Base-by-base conservation (phyloP, 2,113 vertebrate species). In the Pseudopodoces humilis region DNA sequence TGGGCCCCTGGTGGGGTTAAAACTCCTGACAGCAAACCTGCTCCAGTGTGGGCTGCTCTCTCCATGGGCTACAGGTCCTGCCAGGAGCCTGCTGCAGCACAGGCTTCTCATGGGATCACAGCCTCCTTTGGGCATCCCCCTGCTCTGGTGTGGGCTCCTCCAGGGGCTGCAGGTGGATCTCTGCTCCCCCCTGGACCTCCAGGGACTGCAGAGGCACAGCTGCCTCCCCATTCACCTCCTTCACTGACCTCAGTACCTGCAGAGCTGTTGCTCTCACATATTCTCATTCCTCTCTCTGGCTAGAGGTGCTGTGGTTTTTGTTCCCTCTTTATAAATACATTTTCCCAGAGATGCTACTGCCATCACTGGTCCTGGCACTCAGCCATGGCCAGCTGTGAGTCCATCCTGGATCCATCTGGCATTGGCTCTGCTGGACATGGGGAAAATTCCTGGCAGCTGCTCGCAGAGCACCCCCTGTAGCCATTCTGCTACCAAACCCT, bases 311-410 rank as follows among this genome's bases (percentile, higher is more conserved):
- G 19, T 1, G 0, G 3, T 20, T 72, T 82, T 69, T 41, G 20
- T 63, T 13, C 11, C 6, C 1, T 10, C 13, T 82, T 47, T 20
- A 60, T 20, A 79, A 49, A 15, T 39, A 8, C 1, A 3, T 47
- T 60, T 22, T 70, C 41, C 1, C 37, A 62, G 43, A 52, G 10
- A 11, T 2, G 1, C 52, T 67, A 7, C 30, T 23, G 6, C 12
- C 0, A 0, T 60, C 2, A 1, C 20, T 60, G 15, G 13, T 43
- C 41, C 69, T 55, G n/a, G 15, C 37, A 22, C 13, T 88, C 9
- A 9, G 15, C 25, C 1, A 0, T 28, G 15, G 21, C 16, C 30
- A 43, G 44, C 1, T 0, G 11, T 0, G 0, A 9, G 8, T 49
- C 39, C 2, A 0, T 9, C 31, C 33, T 49, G 47, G 9, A 27